phyloP scores from a whole-genome alignment of 2,113 vertebrate species.

The Scartelaos histophorus region DNA sequence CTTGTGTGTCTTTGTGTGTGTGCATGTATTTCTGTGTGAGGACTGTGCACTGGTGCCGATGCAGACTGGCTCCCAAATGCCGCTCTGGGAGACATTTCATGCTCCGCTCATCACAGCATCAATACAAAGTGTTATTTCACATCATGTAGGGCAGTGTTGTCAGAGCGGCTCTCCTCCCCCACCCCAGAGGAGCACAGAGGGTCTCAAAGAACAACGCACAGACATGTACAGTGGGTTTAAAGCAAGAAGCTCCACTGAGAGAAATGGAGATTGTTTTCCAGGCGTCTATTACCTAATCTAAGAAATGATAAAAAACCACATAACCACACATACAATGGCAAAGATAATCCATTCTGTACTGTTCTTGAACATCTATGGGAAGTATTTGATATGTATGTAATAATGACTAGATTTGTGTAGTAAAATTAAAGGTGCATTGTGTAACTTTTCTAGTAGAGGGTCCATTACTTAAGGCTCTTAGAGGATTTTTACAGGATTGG shows the following conservation, averaged over 20 bases:
- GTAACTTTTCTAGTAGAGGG: too few relatives aligned
- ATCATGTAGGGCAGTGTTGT: slow-evolving; percentile 1
- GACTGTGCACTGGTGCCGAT: not conserved
- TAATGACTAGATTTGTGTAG: too few relatives aligned
- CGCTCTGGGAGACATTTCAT: slow-evolving; percentile 13
- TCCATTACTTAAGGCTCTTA: too few relatives aligned
- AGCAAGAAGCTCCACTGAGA: not conserved
- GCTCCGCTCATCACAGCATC: slow-evolving; percentile 6
- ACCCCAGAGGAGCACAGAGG: not conserved
- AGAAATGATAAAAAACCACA: too few relatives aligned
- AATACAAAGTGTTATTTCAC: slow-evolving; percentile 9
- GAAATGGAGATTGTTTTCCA: slow-evolving; percentile 6
- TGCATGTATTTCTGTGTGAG: too few relatives aligned
- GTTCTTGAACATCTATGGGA: too few relatives aligned
- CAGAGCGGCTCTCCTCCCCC: not conserved
- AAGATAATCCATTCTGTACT: too few relatives aligned
- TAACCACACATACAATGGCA: too few relatives aligned
- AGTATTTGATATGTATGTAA: too few relatives aligned
- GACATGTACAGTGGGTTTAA: not conserved
- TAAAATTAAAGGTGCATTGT: too few relatives aligned
- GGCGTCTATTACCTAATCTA: not conserved
- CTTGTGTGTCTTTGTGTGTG: not conserved
- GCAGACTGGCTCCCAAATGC: not conserved
- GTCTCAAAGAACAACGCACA: not conserved
- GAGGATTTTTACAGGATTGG: too few relatives aligned